These are phyloP conservation scores for Stenodera caucasica DNA, from an alignment of 2,888 invertebrate genomes.

Conservation along the genomic window DNA sequence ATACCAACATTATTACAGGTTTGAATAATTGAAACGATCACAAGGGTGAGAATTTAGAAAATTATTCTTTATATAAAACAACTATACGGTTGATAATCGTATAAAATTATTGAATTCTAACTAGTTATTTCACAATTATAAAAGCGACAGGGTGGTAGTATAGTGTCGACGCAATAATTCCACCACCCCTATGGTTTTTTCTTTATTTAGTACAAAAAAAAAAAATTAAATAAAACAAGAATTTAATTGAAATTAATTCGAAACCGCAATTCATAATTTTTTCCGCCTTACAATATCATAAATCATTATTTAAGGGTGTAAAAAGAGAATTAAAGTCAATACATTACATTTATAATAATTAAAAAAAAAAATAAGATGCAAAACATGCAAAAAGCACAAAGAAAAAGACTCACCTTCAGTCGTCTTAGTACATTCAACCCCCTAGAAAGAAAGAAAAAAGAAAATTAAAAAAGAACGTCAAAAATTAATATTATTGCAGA, in stretches of 20 bases:
- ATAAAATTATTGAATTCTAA: neutral
- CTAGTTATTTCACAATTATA: neutral
- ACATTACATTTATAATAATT: neutral
- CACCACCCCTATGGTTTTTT: neutral
- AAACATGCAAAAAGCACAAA: constrained; percentile 25
- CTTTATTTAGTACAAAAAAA: neutral
- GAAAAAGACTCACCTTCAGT: constrained; percentile 52
- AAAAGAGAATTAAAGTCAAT: neutral
- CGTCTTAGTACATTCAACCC: constrained; percentile 53
- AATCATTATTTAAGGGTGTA: neutral
- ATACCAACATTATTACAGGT: constrained; percentile 54
- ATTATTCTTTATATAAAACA: constrained; percentile 2
- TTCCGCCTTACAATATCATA: no score
- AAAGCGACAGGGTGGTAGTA: neutral
- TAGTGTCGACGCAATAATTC: neutral
- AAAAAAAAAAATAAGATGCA: constrained; percentile 9
- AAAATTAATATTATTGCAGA: constrained; percentile 34
- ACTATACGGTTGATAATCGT: constrained; percentile 1
- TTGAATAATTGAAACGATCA: constrained; percentile 49
- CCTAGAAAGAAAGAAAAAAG: constrained; percentile 53
- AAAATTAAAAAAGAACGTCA: constrained; percentile 43
- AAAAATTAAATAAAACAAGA: neutral
- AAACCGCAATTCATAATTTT: no score
- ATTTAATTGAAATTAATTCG: neutral
- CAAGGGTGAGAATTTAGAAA: neutral